A percentile compares a stretch with the other conserved stretches of the same genome.
These are phyloP conservation scores for Heliconius erato DNA, from an alignment of 2,888 invertebrate genomes.

Conservation along the genomic window DNA sequence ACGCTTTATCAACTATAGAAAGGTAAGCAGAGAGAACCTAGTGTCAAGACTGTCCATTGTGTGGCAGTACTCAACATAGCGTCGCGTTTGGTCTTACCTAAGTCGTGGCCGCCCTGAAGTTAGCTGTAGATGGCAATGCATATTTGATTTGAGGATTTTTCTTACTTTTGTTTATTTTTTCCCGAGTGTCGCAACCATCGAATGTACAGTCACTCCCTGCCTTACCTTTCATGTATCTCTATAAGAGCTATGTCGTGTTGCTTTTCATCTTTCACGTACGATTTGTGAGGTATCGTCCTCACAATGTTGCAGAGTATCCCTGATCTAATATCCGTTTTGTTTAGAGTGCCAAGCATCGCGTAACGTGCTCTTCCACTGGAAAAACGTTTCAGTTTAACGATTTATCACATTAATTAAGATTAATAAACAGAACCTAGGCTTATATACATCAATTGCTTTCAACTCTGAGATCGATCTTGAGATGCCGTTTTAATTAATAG, in stretches of 20 bases:
- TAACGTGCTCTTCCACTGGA: slow-evolving; percentile 46
- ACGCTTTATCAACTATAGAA: too few species aligned
- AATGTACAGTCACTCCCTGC: background rate
- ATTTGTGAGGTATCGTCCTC: slow-evolving; percentile 34
- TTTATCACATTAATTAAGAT: background rate
- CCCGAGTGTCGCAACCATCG: background rate
- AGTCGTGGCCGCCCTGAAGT: too few species aligned
- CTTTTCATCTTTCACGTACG: slow-evolving; percentile 18
- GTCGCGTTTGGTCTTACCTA: too few species aligned
- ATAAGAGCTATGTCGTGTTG: slow-evolving; percentile 50
- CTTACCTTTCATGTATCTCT: slow-evolving; percentile 49
- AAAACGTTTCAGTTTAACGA: background rate
- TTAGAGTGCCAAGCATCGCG: slow-evolving; percentile 45
- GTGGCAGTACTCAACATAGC: too few species aligned
- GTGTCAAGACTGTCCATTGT: background rate
- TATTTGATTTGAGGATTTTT: too few species aligned
- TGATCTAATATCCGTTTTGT: slow-evolving; percentile 41
- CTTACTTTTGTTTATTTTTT: too few species aligned
- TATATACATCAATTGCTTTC: too few species aligned
- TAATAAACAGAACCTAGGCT: too few species aligned
- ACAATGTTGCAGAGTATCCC: slow-evolving; percentile 46
- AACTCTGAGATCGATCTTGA: too few species aligned
- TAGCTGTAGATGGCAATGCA: too few species aligned
- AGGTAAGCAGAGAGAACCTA: background rate
- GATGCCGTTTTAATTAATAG: too few species aligned